Percentiles rank a stretch among this genome's conserved stretches.
These are phyloP conservation scores for Rhabdomys dilectus DNA, from an alignment of 2,113 vertebrate genomes.

Conservation along the genomic window DNA sequence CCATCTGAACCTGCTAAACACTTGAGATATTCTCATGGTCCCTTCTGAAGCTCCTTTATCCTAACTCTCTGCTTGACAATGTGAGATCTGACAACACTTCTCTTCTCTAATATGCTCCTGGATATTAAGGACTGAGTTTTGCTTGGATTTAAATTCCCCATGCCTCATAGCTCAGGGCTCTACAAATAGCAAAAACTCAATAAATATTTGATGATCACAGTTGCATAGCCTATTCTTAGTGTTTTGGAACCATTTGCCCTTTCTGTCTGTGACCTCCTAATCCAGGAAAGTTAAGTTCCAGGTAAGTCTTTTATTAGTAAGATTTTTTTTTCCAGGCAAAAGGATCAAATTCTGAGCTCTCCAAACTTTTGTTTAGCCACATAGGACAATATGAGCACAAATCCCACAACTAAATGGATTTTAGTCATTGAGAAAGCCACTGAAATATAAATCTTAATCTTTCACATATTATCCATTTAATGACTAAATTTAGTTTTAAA, in stretches of 20 bases:
- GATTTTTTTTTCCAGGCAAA: constrained; percentile 82
- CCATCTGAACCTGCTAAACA: neutral
- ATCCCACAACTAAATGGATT: constrained; percentile 83
- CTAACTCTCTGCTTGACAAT: neutral
- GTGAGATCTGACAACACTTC: neutral
- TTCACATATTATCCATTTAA: constrained; percentile 79
- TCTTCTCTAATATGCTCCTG: neutral
- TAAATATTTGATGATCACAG: constrained; percentile 47
- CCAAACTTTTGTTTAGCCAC: constrained; percentile 81
- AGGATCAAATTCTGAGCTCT: constrained; percentile 79
- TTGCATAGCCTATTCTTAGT: constrained; percentile 39
- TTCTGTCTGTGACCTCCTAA: constrained; percentile 60
- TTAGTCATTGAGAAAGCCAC: constrained; percentile 64
- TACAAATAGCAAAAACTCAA: constrained; percentile 3
- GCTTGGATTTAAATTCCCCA: neutral
- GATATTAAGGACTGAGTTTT: neutral
- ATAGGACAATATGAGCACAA: constrained; percentile 78
- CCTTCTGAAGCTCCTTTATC: neutral
- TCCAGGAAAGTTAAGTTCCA: constrained; percentile 62
- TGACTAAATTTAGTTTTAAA: constrained; percentile 73
- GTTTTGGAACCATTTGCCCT: constrained; percentile 39
- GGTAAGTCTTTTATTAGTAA: constrained; percentile 76
- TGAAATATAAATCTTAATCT: constrained; percentile 80
- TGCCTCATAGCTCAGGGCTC: constrained; percentile 17
- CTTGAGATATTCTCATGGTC: neutral